Base-by-base conservation (phyloP, 2,113 vertebrate genomes). In the Antigone vipio region DNA sequence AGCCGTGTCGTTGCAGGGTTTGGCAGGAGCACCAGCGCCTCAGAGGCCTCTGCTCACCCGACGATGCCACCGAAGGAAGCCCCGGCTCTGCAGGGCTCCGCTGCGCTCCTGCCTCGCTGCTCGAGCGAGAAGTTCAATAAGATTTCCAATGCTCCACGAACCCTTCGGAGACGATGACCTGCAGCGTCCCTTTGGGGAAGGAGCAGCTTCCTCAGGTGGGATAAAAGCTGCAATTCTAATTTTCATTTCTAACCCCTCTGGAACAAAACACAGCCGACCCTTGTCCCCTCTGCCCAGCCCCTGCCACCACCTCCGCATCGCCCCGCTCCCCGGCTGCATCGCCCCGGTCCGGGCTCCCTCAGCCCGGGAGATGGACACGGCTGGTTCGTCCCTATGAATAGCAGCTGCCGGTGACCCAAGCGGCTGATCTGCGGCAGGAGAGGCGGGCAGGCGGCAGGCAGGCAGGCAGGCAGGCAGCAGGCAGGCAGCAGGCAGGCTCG, bases 51-150 rank as follows among this genome's bases (percentile, higher is more conserved):
- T 1, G 19, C 21, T 8, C 12, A 13, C 16, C 13, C 34, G 3
- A 2, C 0, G 26, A 3, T 11, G 73, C 45, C 45, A 3, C 42
- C 3, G 3, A 2, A 17, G 22, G 16, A 49, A 34, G 40, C n/a
- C 26, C 17, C 3, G 16, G 15, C 59, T 29, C 35, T 6, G 19
- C 53, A 1, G 30, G 24, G 42, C 23, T 12, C 30, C 4, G 8
- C 60, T 4, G 69, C 1, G 22, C 50, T 45, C 52, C 50, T 19
- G 52, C 44, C 18, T 38, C 2, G 2, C 84, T 35, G 60, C 67
- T 35, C 30, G 1, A 3, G 26, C 1, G 12, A 12, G 49, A 16
- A 58, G 19, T 26, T 55, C 35, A 1, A 0, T 2, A 6, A 6
- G 7, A 9, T 20, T 53, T 26, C 6, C 40, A 7, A 0, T 1